These are phyloP conservation scores for Gallirallus australis DNA, from an alignment of 2,797 vertebrate species.

Conservation along the genomic window DNA sequence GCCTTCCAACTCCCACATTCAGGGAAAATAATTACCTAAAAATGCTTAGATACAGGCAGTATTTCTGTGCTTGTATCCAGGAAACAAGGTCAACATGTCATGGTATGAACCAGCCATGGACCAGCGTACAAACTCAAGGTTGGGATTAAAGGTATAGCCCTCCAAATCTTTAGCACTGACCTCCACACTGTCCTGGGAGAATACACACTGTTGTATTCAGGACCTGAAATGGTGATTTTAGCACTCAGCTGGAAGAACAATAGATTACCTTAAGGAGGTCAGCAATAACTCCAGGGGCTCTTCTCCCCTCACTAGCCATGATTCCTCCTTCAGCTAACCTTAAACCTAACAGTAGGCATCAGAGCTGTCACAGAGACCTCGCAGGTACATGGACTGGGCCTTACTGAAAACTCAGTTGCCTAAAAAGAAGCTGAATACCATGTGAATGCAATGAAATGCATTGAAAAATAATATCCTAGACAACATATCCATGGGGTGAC, in stretches of 20 bases:
- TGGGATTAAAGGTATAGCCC: not conserved
- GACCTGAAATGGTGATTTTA: not conserved
- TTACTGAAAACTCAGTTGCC: not conserved
- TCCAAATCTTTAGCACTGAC: not conserved
- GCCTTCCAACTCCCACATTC: not conserved
- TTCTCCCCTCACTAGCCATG: not conserved
- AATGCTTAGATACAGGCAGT: not conserved
- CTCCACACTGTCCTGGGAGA: not conserved
- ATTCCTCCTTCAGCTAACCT: not conserved
- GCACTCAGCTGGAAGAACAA: not conserved
- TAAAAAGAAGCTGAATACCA: not conserved
- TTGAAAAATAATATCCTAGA: not conserved
- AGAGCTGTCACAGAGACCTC: not conserved
- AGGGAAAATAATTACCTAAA: conserved; percentile 11
- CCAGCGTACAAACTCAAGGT: not conserved
- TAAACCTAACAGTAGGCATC: not conserved
- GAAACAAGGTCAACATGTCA: not conserved
- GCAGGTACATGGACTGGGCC: not conserved
- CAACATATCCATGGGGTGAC: not conserved
- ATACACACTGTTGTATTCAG: not conserved
- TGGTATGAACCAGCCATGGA: not conserved
- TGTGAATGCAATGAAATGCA: not conserved
- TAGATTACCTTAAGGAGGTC: not conserved
- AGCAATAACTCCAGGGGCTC: not conserved
- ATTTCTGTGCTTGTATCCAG: not conserved